phyloP scores from a whole-genome alignment of 2,888 invertebrate genomes.

The Gibbula magus region DNA sequence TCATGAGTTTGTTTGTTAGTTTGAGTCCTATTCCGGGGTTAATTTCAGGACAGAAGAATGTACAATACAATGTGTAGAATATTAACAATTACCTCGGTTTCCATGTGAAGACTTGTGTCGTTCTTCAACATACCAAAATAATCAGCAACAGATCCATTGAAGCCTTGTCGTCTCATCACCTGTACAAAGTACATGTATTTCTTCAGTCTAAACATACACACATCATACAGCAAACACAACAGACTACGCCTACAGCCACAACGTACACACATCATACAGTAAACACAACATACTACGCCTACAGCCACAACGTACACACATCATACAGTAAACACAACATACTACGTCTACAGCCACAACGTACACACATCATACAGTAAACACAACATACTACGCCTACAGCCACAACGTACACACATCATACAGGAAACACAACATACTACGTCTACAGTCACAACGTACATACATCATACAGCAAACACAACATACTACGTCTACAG shows the following conservation, averaged over 20 bases:
- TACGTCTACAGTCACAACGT: no score
- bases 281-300: background rate
- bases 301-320: background rate
- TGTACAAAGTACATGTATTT: conserved; percentile 9
- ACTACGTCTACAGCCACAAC: background rate
- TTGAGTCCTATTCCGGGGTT: no score
- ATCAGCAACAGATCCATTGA: conserved; percentile 31
- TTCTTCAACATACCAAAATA: conserved; percentile 27
- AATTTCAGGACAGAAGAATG: no score
- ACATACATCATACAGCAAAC: background rate
- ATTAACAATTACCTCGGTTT: conserved; percentile 20
- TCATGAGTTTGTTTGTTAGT: no score
- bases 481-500: background rate
- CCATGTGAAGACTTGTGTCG: conserved; percentile 16
- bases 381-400: background rate
- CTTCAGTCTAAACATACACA: background rate
- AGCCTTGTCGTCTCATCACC: conserved; percentile 25
- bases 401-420: no score
- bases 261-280: background rate
- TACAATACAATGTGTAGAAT: no score
- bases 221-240: background rate
- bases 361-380: background rate
- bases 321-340: background rate
- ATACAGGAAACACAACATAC: background rate
- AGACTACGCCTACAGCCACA: background rate